Evolutionary conservation across 2,113 vertebrate genomes (phyloP).

Genomic region (Capra hircus): DNA sequence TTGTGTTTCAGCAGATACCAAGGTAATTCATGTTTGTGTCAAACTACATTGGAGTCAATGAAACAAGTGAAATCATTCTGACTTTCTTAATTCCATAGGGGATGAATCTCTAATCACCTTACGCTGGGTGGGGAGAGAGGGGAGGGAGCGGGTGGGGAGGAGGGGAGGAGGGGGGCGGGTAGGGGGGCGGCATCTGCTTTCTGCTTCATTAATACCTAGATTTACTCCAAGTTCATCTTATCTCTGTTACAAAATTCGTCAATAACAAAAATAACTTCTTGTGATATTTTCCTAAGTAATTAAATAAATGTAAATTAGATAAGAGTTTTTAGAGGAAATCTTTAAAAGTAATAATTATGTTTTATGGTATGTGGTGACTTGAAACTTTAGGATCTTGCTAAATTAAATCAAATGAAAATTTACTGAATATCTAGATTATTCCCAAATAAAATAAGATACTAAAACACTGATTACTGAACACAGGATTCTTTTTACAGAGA

Average conservation of each 20-base stretch:
- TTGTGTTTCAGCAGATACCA: conserved; percentile 36
- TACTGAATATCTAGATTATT: neutral
- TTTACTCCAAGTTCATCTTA: neutral
- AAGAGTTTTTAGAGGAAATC: neutral
- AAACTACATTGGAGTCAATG: neutral
- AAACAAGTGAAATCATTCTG: neutral
- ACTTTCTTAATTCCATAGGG: neutral
- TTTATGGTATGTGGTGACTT: neutral
- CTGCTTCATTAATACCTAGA: neutral
- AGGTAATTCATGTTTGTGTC: neutral
- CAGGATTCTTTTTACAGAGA: neutral
- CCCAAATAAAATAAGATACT: neutral
- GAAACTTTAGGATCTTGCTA: neutral
- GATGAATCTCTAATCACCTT: neutral
- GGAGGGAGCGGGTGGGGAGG: too few relatives aligned
- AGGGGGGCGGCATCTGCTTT: neutral
- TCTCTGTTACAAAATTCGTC: neutral
- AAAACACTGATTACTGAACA: neutral
- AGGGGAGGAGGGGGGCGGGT: too few relatives aligned
- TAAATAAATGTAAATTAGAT: neutral
- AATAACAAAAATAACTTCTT: neutral
- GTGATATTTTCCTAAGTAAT: neutral
- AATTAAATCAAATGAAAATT: neutral
- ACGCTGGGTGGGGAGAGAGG: neutral
- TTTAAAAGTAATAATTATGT: neutral